These are phyloP conservation scores for Nyctalus aviator DNA, from an alignment of 2,797 vertebrate species.

Conservation along the genomic window DNA sequence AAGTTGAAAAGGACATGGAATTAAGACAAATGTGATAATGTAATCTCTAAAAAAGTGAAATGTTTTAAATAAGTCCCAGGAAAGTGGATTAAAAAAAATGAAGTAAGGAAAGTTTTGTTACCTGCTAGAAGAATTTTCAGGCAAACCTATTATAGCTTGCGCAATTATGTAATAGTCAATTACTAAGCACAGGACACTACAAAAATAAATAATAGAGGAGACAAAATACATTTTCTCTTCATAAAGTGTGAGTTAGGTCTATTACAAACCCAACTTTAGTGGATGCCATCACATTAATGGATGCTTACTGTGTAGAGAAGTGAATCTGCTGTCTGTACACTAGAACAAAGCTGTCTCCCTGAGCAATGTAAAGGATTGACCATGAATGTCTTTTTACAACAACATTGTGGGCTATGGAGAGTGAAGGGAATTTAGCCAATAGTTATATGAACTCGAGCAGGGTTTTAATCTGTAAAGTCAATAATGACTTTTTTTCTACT, in stretches of 20 bases:
- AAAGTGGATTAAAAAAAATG: slow-evolving; percentile 76
- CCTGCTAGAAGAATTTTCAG: slow-evolving; percentile 78
- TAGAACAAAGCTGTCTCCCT: background rate
- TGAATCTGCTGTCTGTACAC: background rate
- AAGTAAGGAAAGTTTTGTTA: slow-evolving; percentile 76
- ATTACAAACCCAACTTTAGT: slow-evolving; percentile 32
- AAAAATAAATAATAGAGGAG: slow-evolving; percentile 75
- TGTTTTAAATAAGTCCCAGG: slow-evolving; percentile 81
- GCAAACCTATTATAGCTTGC: slow-evolving; percentile 82
- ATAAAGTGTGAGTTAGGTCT: slow-evolving; percentile 68
- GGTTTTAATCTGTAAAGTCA: background rate
- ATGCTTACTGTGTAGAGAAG: background rate
- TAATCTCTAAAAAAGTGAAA: slow-evolving; percentile 75
- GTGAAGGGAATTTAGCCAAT: background rate
- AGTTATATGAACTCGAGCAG: background rate
- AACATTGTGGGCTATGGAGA: background rate
- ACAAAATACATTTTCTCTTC: slow-evolving; percentile 50
- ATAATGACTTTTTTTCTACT: slow-evolving; percentile 1
- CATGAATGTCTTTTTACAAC: background rate
- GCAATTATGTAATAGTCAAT: slow-evolving; percentile 82
- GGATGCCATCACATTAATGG: background rate
- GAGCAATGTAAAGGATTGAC: background rate
- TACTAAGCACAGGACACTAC: slow-evolving; percentile 74
- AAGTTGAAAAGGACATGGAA: slow-evolving; percentile 85
- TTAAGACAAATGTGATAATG: slow-evolving; percentile 85